A percentile compares a stretch with the other conserved stretches of the same genome.
phyloP scores from a whole-genome alignment of 2,113 vertebrate species.

The Oncorhynchus gorbuscha region DNA sequence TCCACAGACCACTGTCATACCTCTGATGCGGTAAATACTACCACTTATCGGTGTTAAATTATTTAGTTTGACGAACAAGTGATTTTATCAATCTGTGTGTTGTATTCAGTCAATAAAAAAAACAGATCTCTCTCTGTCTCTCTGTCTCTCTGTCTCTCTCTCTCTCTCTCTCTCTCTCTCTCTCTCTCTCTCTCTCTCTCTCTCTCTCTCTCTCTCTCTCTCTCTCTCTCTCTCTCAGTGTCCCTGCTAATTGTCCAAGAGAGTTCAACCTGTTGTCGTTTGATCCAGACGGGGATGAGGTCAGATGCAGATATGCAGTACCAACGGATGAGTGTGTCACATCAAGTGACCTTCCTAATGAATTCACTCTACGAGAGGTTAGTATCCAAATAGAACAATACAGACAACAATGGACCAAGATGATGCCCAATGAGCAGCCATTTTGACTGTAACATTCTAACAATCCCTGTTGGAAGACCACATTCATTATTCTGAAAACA shows the following conservation, averaged over 20 bases:
- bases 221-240: neutral
- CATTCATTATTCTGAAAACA: too few relatives aligned
- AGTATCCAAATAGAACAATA: too few relatives aligned
- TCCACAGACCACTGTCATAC: conserved; percentile 9
- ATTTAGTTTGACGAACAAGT: too few relatives aligned
- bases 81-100: neutral
- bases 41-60: neutral
- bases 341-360: too few relatives aligned
- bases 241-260: conserved; percentile 1
- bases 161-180: neutral
- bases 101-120: neutral
- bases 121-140: too few relatives aligned
- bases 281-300: neutral
- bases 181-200: neutral
- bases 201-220: neutral
- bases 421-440: too few relatives aligned
- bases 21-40: neutral
- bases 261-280: neutral
- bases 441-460: too few relatives aligned
- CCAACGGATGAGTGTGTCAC: too few relatives aligned
- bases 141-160: too few relatives aligned
- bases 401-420: too few relatives aligned
- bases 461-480: too few relatives aligned
- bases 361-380: too few relatives aligned
- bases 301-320: neutral